Percentiles rank a stretch among this genome's conserved stretches.
Conservation (phyloP, 2,113 vertebrate species). For the Nothocercus julius region DNA sequence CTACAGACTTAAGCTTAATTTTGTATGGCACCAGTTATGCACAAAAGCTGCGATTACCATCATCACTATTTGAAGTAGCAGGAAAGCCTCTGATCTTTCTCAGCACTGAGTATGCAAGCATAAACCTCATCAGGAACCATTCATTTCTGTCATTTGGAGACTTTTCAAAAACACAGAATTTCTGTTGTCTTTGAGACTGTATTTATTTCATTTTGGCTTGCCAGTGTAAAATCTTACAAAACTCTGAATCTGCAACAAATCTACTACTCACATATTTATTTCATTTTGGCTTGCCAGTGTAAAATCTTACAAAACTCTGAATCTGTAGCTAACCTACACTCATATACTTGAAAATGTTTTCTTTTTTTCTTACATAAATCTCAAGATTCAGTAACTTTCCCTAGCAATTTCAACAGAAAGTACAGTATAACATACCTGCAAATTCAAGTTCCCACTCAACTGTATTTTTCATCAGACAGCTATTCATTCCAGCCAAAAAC, state of each 20-base stretch:
- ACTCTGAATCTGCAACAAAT: neutral
- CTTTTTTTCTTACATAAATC: neutral
- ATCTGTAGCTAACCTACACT: neutral
- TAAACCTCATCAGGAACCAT: neutral
- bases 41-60: neutral
- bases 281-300: neutral
- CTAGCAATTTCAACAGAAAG: neutral
- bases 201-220: neutral
- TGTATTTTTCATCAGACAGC: neutral
- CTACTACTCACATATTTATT: no score
- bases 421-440: neutral
- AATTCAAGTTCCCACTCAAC: rapidly evolving
- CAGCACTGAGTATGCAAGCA: neutral
- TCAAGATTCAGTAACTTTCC: neutral
- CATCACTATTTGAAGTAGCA: neutral
- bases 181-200: neutral
- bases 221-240: neutral
- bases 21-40: neutral
- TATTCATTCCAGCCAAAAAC: neutral
- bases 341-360: neutral
- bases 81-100: neutral
- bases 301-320: neutral
- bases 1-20: neutral
- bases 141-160: neutral
- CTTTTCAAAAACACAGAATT: neutral